Evolutionary conservation across 2,113 vertebrate genomes (phyloP), one percentile per base, ranked within the genome.

Genomic region (Geococcyx californianus): DNA sequence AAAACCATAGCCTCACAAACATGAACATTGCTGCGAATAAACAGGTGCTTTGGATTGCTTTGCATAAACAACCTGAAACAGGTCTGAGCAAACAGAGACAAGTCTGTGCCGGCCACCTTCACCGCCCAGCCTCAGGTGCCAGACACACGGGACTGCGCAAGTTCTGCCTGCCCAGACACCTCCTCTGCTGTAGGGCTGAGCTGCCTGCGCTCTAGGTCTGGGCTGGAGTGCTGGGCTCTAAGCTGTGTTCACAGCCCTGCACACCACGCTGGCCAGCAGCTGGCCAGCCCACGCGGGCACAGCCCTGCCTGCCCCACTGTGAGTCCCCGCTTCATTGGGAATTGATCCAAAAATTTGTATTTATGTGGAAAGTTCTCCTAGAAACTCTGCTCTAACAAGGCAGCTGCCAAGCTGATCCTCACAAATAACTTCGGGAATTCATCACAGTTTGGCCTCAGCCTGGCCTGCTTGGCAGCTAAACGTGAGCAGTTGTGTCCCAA

Each of bases 211-310:
- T 76, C 42, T 68, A 47, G 20, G 17, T 34, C 45, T 31, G 54
- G 42, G n/a, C 49, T 63, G 60, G 2, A 16, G 29, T 3, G 42
- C 55, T 52, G 0, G 0, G 28, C 44, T 25, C 16, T 17, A 26
- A 38, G 28, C 56, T 29, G 62, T 29, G 34, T 23, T 63, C 44
- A 60, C 38, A 7, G 60, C 52, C 56, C 60, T 5, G 20, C 52
- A 51, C 1, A 0, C 58, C 6, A 2, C 6, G 55, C 24, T 23
- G 62, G 25, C 45, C 1, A 1, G 2, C 63, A 3, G 44, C 0
- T 0, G n/a, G 9, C 23, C 64, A 6, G 26, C 16, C 1, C 1
- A 4, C 1, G 10, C 0, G 0, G 84, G 47, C 67, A 72, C 72
- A 42, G 44, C 62, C 31, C 40, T 64, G 20, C 69, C 58, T 16